phyloP scores from a whole-genome alignment of 2,113 vertebrate species.

The Cochlearius cochlearius region DNA sequence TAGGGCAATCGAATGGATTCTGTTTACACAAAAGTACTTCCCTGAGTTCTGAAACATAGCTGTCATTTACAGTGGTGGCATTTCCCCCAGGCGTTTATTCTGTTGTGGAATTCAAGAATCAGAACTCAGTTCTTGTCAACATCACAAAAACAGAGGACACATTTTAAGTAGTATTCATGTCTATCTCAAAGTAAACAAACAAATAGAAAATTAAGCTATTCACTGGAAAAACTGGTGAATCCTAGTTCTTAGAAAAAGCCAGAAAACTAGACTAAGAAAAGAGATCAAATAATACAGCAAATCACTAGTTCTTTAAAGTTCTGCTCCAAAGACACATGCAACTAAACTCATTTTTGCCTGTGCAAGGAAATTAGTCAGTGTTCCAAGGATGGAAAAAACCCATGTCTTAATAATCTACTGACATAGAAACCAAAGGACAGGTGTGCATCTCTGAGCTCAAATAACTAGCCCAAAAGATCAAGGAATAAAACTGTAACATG shows the following conservation, averaged over 20 bases:
- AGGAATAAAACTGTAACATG: slow-evolving; percentile 3
- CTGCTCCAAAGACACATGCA: background rate
- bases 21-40: background rate
- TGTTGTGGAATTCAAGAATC: background rate
- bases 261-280: background rate
- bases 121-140: background rate
- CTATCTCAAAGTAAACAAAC: background rate
- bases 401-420: background rate
- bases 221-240: background rate
- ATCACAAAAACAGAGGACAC: background rate
- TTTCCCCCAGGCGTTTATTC: background rate
- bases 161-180: background rate
- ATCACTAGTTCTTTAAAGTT: background rate
- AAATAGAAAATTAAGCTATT: background rate
- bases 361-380: background rate
- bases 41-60: background rate
- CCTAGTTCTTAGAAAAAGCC: background rate
- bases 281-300: background rate
- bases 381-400: background rate
- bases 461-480: slow-evolving; percentile 16
- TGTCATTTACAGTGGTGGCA: background rate
- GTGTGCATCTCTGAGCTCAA: slow-evolving; percentile 6
- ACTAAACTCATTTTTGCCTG: background rate
- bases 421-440: slow-evolving; percentile 50
- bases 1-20: background rate